Conservation (phyloP, 2,797 vertebrate genomes). For the Eulemur rubriventer region DNA sequence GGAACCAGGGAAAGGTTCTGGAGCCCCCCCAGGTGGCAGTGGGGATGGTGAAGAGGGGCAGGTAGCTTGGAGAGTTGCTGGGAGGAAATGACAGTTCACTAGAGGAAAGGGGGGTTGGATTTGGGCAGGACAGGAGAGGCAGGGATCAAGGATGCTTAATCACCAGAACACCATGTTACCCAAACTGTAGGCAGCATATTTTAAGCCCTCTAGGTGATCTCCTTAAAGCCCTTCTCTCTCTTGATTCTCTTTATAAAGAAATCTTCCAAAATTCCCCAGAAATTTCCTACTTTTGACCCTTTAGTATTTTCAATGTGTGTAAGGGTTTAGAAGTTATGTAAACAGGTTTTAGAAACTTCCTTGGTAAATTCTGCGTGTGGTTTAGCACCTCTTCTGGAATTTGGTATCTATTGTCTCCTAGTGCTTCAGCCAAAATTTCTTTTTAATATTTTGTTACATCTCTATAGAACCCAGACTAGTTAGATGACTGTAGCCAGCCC, state of each 20-base stretch:
- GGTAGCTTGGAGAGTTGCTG: neutral
- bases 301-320: neutral
- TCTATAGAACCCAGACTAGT: neutral
- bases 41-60: no score
- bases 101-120: neutral
- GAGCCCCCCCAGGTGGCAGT: neutral
- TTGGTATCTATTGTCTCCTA: neutral
- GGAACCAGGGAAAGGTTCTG: neutral
- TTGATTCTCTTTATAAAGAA: neutral
- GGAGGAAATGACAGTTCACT: neutral
- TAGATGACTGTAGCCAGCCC: neutral
- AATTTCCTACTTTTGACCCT: neutral
- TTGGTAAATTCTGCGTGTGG: neutral
- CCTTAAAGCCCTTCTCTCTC: neutral
- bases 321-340: neutral
- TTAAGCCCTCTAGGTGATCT: neutral
- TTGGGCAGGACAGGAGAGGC: neutral
- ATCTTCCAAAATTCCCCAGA: neutral
- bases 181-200: neutral
- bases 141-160: neutral
- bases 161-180: neutral
- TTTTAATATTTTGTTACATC: neutral
- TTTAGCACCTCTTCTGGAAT: neutral
- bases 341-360: neutral
- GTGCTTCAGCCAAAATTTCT: neutral